Percentiles rank a stretch among this genome's conserved stretches.
Conservation (phyloP, 2,797 vertebrate genomes). For the Podargus strigoides region DNA sequence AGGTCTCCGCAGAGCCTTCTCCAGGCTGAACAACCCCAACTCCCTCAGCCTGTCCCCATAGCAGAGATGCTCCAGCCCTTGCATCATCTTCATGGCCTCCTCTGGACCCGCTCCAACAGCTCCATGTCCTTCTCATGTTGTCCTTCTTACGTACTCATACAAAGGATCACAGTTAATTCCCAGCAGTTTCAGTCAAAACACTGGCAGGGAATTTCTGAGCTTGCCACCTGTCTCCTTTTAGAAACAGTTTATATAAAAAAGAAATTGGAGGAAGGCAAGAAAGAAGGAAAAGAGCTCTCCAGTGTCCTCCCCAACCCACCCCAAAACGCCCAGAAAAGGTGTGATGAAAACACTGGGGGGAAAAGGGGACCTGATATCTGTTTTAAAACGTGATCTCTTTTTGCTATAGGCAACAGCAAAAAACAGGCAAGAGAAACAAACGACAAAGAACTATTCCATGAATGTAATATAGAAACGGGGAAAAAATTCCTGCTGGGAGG, state of each 20-base stretch:
- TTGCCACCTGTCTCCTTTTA: not conserved
- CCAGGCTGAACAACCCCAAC: no score
- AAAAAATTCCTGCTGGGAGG: constrained; percentile 20
- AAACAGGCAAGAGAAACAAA: constrained; percentile 25
- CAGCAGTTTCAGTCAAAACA: not conserved
- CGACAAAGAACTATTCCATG: constrained; percentile 24
- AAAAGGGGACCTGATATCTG: not conserved
- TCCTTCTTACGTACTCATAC: not conserved
- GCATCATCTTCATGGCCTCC: no score
- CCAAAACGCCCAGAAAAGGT: not conserved
- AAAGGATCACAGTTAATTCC: not conserved
- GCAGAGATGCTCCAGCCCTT: no score
- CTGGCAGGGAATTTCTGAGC: not conserved
- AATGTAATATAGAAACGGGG: constrained; percentile 32
- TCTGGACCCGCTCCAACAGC: no score
- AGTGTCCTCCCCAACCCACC: fast-evolving
- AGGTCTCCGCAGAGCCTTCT: no score
- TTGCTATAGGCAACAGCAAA: constrained; percentile 35
- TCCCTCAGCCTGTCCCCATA: no score
- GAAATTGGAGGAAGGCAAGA: not conserved
- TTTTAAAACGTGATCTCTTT: not conserved
- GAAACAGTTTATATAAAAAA: not conserved
- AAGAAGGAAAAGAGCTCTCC: not conserved
- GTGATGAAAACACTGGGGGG: not conserved
- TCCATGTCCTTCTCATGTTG: no score